A percentile compares a stretch with the other conserved stretches of the same genome.
Conservation (phyloP, 2,797 vertebrate genomes). For the Benthosema pterotum region DNA sequence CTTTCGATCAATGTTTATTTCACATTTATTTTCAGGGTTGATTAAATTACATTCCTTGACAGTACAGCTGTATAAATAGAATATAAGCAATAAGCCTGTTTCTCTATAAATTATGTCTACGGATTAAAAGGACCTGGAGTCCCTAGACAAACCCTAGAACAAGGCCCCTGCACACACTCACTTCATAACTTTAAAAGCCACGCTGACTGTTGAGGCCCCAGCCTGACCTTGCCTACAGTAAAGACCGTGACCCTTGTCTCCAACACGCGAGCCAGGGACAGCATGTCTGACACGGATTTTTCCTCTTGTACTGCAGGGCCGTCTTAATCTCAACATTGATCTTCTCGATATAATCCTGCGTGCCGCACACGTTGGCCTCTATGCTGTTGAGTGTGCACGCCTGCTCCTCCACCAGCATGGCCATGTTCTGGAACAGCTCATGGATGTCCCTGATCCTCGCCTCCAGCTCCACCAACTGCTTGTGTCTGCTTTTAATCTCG, state of each 20-base stretch:
- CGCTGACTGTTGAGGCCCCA: too few species aligned
- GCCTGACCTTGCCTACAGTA: too few species aligned
- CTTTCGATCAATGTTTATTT: constrained; percentile 14
- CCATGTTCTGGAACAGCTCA: constrained; percentile 87
- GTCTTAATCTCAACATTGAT: constrained; percentile 79
- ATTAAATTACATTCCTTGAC: constrained; percentile 5
- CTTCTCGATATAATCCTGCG: constrained; percentile 79
- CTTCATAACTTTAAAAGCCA: too few species aligned
- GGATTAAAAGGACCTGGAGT: too few species aligned
- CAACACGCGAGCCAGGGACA: constrained; percentile 85
- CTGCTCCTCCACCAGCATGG: constrained; percentile 88
- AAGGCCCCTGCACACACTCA: too few species aligned
- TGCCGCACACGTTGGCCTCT: constrained; percentile 80
- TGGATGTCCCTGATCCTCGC: constrained; percentile 84
- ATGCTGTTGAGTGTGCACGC: constrained; percentile 83
- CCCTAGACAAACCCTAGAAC: too few species aligned
- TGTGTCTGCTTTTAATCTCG: constrained; percentile 87
- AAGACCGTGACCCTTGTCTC: background rate
- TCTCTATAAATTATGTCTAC: constrained; percentile 21
- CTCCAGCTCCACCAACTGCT: constrained; percentile 90
- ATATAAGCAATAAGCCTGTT: too few species aligned
- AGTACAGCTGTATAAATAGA: background rate
- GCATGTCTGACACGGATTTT: constrained; percentile 82
- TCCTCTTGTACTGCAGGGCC: constrained; percentile 83
- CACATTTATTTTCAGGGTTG: background rate